These are phyloP conservation scores for Oeneis ivallda DNA, from an alignment of 2,888 invertebrate genomes.

Conservation along the genomic window DNA sequence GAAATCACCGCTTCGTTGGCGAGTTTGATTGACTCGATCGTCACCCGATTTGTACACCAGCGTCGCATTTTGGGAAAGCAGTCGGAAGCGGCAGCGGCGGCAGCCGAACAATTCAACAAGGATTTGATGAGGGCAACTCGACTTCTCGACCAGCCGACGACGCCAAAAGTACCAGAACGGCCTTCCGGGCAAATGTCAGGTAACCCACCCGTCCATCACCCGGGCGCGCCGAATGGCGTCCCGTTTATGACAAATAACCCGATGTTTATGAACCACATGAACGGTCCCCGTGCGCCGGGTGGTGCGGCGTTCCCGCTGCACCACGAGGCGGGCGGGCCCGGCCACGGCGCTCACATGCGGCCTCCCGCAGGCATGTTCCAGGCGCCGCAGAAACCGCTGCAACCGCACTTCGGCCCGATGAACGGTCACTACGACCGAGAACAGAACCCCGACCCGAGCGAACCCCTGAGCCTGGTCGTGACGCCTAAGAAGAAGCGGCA, in stretches of 20 bases:
- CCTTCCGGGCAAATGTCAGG: slow-evolving; percentile 79
- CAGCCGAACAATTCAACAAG: slow-evolving; percentile 92
- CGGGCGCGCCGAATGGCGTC: slow-evolving; percentile 71
- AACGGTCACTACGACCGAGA: slow-evolving; percentile 84
- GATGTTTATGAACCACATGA: slow-evolving; percentile 78
- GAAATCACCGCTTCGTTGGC: slow-evolving; percentile 93
- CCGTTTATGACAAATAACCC: slow-evolving; percentile 74
- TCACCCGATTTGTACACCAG: slow-evolving; percentile 92
- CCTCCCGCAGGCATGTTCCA: slow-evolving; percentile 91
- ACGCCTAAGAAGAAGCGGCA: slow-evolving; percentile 98
- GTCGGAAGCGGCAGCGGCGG: slow-evolving; percentile 88
- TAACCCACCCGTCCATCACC: slow-evolving; percentile 79
- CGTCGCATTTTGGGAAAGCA: slow-evolving; percentile 88
- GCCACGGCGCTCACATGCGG: slow-evolving; percentile 72
- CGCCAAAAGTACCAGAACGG: slow-evolving; percentile 86
- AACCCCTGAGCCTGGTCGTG: slow-evolving; percentile 96
- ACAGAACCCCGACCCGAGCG: slow-evolving; percentile 92
- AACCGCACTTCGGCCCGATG: slow-evolving; percentile 85
- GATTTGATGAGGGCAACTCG: slow-evolving; percentile 91
- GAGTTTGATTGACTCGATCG: slow-evolving; percentile 92
- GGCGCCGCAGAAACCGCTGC: slow-evolving; percentile 89
- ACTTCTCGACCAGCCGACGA: slow-evolving; percentile 91
- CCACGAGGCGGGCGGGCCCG: slow-evolving; percentile 81
- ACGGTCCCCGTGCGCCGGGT: slow-evolving; percentile 83
- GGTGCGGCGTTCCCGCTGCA: slow-evolving; percentile 86